Conservation (phyloP, 2,888 invertebrate species). For the Erpobdella octoculata region DNA sequence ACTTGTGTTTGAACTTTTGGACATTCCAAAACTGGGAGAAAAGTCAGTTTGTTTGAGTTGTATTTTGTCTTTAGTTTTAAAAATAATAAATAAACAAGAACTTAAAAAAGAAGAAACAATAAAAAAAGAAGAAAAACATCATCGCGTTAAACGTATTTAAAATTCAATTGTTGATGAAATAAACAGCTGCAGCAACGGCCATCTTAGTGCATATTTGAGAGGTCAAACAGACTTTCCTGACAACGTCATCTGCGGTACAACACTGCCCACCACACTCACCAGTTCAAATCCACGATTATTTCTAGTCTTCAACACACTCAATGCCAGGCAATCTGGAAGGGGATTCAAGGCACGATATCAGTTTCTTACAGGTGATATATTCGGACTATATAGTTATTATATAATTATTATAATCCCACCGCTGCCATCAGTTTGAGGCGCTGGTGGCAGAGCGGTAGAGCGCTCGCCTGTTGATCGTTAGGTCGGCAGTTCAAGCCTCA, state of each 20-base stretch:
- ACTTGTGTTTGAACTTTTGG: constrained; percentile 34
- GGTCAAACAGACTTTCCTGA: constrained; percentile 41
- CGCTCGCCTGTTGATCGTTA: too few species aligned
- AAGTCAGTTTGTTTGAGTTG: too few species aligned
- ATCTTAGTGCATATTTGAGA: constrained; percentile 43
- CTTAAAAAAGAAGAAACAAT: too few species aligned
- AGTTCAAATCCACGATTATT: constrained; percentile 86
- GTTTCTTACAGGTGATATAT: constrained; percentile 68
- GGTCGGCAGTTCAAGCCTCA: too few species aligned
- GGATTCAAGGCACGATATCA: constrained; percentile 82
- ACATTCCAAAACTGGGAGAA: constrained; percentile 32
- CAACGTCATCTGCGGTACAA: constrained; percentile 71
- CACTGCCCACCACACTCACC: constrained; percentile 67
- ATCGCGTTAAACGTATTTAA: too few species aligned
- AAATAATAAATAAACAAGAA: neutral
- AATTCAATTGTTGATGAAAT: too few species aligned
- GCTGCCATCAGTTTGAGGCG: too few species aligned
- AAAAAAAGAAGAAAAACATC: too few species aligned
- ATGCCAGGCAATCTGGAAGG: constrained; percentile 58
- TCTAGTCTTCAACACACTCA: constrained; percentile 77
- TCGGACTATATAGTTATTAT: neutral
- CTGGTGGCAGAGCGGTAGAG: too few species aligned
- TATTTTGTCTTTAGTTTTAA: too few species aligned
- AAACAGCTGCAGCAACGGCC: constrained; percentile 45
- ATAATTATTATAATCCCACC: neutral